Conservation (phyloP, 2,888 invertebrate genomes). For the Ommatoiulus sabulosus region DNA sequence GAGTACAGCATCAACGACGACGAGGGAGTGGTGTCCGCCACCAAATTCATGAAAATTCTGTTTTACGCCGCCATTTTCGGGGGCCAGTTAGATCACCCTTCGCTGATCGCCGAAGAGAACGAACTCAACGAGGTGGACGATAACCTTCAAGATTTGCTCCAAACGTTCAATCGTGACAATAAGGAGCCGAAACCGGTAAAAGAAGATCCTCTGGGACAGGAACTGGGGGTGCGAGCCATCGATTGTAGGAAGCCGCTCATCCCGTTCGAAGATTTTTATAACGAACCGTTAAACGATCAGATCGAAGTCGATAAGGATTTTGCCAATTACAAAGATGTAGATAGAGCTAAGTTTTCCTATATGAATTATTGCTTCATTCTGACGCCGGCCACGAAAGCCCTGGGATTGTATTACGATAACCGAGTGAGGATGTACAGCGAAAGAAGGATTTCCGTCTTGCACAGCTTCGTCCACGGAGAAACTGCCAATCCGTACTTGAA, state of each 20-base stretch:
- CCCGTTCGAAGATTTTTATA: conserved; percentile 91
- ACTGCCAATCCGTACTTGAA: conserved; percentile 86
- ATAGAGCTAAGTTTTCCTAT: conserved; percentile 80
- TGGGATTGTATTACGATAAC: conserved; percentile 93
- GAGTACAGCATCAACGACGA: conserved; percentile 87
- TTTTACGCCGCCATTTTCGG: conserved; percentile 90
- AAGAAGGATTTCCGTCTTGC: conserved; percentile 84
- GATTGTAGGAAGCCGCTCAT: conserved; percentile 87
- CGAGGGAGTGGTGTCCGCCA: conserved; percentile 83
- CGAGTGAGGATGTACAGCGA: conserved; percentile 95
- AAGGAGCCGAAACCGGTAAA: conserved; percentile 65
- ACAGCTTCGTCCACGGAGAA: conserved; percentile 82
- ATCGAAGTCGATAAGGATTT: conserved; percentile 96
- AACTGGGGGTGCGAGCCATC: conserved; percentile 80
- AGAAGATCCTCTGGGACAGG: conserved; percentile 76
- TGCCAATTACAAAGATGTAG: conserved; percentile 81
- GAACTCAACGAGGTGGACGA: conserved; percentile 62
- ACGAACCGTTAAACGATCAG: conserved; percentile 90
- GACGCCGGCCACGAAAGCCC: conserved; percentile 90
- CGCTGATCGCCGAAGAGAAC: conserved; percentile 65
- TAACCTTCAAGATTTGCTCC: conserved; percentile 64
- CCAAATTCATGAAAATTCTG: conserved; percentile 89
- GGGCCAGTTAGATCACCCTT: conserved; percentile 70
- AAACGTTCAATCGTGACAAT: conserved; percentile 65
- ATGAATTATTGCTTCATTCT: conserved; percentile 91